Evolutionary conservation across 2,888 invertebrate species (phyloP).

Genomic region (Hyposoter didymator): DNA sequence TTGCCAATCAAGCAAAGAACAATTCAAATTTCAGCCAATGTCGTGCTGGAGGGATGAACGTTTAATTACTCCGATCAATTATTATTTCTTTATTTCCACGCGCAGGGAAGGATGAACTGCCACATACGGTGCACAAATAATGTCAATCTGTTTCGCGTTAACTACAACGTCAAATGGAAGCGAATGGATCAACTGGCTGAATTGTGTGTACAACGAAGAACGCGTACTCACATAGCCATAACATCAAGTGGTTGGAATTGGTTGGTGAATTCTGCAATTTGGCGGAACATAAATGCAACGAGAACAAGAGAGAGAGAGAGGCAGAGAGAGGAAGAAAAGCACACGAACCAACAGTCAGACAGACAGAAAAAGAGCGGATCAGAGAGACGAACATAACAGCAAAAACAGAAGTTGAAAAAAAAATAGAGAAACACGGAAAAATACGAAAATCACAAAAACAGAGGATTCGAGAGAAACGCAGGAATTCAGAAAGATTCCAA

Average conservation of each 20-base stretch:
- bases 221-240: constrained; percentile 13
- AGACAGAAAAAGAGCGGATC: neutral
- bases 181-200: neutral
- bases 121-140: constrained; percentile 24
- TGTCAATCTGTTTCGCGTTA: constrained; percentile 42
- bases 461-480: neutral
- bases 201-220: neutral
- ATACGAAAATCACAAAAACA: neutral
- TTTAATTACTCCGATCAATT: constrained; percentile 19
- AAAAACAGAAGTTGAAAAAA: neutral
- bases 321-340: neutral
- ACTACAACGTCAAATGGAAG: constrained; percentile 40
- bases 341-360: neutral
- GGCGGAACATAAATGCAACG: neutral
- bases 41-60: neutral
- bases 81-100: neutral
- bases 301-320: constrained; percentile 14
- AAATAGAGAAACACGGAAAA: neutral
- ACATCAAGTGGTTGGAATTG: constrained; percentile 22
- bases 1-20: constrained; percentile 1
- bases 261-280: constrained; percentile 12
- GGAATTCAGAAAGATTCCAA: neutral
- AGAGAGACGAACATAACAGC: neutral
- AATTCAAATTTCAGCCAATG: neutral
- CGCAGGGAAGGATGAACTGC: neutral